Conservation (phyloP, 2,113 vertebrate genomes). For the Plecturocebus donacophilus region DNA sequence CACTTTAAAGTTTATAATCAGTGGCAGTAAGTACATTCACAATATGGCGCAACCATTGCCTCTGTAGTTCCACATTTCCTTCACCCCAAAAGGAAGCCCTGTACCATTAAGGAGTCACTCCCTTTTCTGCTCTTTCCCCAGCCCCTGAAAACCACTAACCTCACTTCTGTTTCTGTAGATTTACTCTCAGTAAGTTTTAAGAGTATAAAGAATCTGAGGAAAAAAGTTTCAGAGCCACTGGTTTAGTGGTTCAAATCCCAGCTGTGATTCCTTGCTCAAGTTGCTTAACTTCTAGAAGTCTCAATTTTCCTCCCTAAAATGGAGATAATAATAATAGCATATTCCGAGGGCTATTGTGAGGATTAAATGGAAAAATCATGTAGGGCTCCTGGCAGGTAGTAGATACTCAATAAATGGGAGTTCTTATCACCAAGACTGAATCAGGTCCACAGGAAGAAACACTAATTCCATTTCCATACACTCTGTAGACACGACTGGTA, state of each 20-base stretch:
- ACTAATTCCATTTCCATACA: not conserved
- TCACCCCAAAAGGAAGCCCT: constrained; percentile 11
- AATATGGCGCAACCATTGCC: not conserved
- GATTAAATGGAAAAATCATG: not conserved
- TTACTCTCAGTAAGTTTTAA: constrained; percentile 27
- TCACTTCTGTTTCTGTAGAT: constrained; percentile 35
- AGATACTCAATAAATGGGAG: not conserved
- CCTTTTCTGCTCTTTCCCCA: not conserved
- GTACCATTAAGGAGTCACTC: not conserved
- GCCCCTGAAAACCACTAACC: not conserved
- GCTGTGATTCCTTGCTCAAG: not conserved
- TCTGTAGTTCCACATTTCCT: constrained; percentile 33
- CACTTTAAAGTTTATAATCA: constrained; percentile 15
- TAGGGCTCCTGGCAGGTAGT: not conserved
- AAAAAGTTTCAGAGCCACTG: not conserved
- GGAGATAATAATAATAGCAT: not conserved
- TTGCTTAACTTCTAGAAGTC: not conserved
- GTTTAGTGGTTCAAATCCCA: constrained; percentile 15
- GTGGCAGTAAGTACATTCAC: not conserved
- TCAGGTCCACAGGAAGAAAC: not conserved
- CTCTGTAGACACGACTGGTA: not conserved
- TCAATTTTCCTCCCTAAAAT: not conserved
- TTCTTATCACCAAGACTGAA: not conserved
- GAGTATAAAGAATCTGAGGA: constrained; percentile 11
- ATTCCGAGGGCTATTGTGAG: not conserved